Conservation (phyloP, 1,140 invertebrate genomes). For the Drosophila triauraria region DNA sequence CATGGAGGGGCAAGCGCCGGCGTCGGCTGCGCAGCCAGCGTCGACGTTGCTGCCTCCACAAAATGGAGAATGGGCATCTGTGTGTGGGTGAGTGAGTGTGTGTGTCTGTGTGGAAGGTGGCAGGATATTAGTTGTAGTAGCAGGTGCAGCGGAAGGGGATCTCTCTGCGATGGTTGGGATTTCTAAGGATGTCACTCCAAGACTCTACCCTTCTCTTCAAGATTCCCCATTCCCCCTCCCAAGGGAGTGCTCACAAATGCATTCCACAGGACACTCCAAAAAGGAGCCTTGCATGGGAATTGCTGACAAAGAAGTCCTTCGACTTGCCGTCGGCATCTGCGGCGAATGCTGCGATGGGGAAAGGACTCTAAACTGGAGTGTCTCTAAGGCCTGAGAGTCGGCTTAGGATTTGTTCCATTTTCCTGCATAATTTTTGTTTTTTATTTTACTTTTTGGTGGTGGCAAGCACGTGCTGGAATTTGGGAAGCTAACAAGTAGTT, state of each 20-base stretch:
- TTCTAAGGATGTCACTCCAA: slow-evolving; percentile 13
- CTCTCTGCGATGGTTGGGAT: slow-evolving; percentile 1
- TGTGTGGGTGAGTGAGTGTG: background rate
- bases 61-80: slow-evolving; percentile 64
- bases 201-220: slow-evolving; percentile 15
- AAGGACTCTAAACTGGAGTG: slow-evolving; percentile 16
- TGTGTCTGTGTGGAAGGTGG: slow-evolving; percentile 6
- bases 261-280: slow-evolving; percentile 32
- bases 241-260: slow-evolving; percentile 7
- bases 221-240: background rate
- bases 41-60: slow-evolving; percentile 50
- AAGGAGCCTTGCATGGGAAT: slow-evolving; percentile 2
- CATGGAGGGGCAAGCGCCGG: slow-evolving; percentile 63
- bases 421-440: background rate
- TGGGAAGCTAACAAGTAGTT: slow-evolving; percentile 73
- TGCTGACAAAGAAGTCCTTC: slow-evolving; percentile 19
- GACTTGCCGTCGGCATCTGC: slow-evolving; percentile 51
- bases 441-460: slow-evolving; percentile 1
- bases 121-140: slow-evolving; percentile 15
- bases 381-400: background rate
- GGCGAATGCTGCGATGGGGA: slow-evolving; percentile 52
- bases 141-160: slow-evolving; percentile 26
- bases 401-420: background rate
- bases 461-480: slow-evolving; percentile 45
- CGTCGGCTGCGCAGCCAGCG: slow-evolving; percentile 30